Evolutionary conservation across 37 sponge, comb jelly and placozoan species (phyloP).

Genomic region (Halisarca cf. caerulea): DNA sequence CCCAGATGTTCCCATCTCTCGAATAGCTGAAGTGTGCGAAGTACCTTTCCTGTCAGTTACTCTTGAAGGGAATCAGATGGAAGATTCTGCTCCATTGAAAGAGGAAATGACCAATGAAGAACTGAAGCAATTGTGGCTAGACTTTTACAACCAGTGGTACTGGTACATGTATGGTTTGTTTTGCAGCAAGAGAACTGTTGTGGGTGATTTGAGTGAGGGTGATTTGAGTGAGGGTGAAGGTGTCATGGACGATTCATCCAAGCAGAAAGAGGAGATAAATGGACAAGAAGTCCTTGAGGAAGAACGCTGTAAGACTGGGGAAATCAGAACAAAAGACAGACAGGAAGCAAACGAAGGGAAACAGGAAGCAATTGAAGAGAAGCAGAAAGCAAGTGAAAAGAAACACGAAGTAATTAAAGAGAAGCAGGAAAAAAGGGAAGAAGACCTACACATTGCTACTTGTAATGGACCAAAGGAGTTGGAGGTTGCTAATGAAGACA

Average conservation of each 20-base stretch:
- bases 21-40: constrained; percentile 34
- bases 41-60: constrained; percentile 35
- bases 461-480: too few species aligned
- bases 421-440: neutral
- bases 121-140: constrained; percentile 41
- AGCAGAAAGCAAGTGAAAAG: neutral
- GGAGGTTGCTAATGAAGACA: too few species aligned
- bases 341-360: too few species aligned
- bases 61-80: neutral
- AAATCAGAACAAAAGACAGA: too few species aligned
- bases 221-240: neutral
- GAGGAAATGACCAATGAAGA: constrained; percentile 43
- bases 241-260: too few species aligned
- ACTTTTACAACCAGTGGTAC: constrained; percentile 69
- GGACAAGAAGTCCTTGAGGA: too few species aligned
- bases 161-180: constrained; percentile 53
- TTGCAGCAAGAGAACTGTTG: neutral
- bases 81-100: neutral
- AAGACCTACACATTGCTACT: too few species aligned
- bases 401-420: neutral
- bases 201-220: neutral
- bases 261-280: too few species aligned
- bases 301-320: too few species aligned
- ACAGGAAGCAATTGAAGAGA: too few species aligned
- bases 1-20: constrained; percentile 52